A percentile compares a stretch with the other conserved stretches of the same genome.
Evolutionary conservation across 2,888 invertebrate species (phyloP).

Genomic region (Thera obeliscata): DNA sequence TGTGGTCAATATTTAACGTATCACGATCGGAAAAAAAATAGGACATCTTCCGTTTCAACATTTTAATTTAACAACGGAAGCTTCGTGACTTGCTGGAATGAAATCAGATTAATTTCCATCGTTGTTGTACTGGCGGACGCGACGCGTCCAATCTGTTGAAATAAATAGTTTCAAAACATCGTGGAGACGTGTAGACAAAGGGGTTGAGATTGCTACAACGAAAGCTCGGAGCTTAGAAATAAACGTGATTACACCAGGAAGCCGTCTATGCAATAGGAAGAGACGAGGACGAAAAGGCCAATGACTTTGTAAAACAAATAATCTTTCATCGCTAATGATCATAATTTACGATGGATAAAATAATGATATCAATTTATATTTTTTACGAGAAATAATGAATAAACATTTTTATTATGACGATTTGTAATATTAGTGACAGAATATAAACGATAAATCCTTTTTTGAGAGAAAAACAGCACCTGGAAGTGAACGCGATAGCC

Average conservation of each 20-base stretch:
- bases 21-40: slow-evolving; percentile 59
- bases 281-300: slow-evolving; percentile 62
- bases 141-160: slow-evolving; percentile 57
- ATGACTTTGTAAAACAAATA: slow-evolving; percentile 64
- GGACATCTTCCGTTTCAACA: slow-evolving; percentile 66
- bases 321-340: slow-evolving; percentile 27
- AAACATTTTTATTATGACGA: background rate
- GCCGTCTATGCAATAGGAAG: slow-evolving; percentile 60
- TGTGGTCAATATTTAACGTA: slow-evolving; percentile 49
- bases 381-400: background rate
- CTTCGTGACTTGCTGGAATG: slow-evolving; percentile 77
- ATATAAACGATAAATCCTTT: slow-evolving; percentile 15
- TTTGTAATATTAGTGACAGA: background rate
- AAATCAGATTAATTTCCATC: slow-evolving; percentile 75
- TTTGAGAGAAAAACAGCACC: slow-evolving; percentile 60
- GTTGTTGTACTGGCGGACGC: slow-evolving; percentile 55
- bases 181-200: slow-evolving; percentile 63
- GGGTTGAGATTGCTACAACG: slow-evolving; percentile 48
- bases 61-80: slow-evolving; percentile 81
- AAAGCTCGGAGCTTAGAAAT: slow-evolving; percentile 58
- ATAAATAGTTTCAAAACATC: slow-evolving; percentile 68
- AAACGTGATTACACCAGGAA: slow-evolving; percentile 76
- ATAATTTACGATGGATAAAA: slow-evolving; percentile 17
- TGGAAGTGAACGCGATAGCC: slow-evolving; percentile 73
- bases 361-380: slow-evolving; percentile 20